Base-by-base conservation (phyloP, 1,140 invertebrate genomes). In the Bemisia tabaci region DNA sequence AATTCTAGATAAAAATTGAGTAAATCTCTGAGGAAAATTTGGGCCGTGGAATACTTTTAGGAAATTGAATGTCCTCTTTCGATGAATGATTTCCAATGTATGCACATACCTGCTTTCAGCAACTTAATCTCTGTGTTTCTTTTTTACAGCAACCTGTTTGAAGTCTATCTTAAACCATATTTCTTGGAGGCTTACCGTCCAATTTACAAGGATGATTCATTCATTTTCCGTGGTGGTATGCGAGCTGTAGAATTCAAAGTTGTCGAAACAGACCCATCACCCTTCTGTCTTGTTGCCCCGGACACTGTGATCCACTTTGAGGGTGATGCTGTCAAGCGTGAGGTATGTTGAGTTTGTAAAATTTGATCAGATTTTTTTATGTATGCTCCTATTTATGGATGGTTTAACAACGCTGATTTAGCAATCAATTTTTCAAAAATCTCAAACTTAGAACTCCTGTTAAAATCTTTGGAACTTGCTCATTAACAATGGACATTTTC, bases 261-360 rank as follows among this genome's bases (percentile, higher is more conserved):
- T 22, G 91, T 97, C 22, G 95, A 98, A 78, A 98, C 96, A 59
- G 97, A 99, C 77, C 97, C 97, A 1, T 85, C 89, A 64, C 95
- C 97, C 0, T 97, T 93, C 78, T 99, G 97, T 76, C 99, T 99
- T 77, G 97, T 99, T 22, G 95, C 97, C 27, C 96, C 97, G 21
- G 97, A 99, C 74, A 99, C 97, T 22, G 89, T 98, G 12, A 99
- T 99, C 76, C 96, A 98, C 79, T 99, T 94, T 77, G 97, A 99
- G 79, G 97, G 97, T 2, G 95, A 98, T 79, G 94, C 97, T 11
- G 95, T 99, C 70, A 99, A 98, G 78, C 83, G 97, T 75, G 97
- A 98, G 82, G 92, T 93, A 78, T 71, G 73, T 73, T 64, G 58
- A 22, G n/a, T 22, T 24, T 22, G n/a, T 11, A 5, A n/a, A 60